Evolutionary conservation across 1,140 invertebrate species (phyloP).

Genomic region (Colletes gigas): DNA sequence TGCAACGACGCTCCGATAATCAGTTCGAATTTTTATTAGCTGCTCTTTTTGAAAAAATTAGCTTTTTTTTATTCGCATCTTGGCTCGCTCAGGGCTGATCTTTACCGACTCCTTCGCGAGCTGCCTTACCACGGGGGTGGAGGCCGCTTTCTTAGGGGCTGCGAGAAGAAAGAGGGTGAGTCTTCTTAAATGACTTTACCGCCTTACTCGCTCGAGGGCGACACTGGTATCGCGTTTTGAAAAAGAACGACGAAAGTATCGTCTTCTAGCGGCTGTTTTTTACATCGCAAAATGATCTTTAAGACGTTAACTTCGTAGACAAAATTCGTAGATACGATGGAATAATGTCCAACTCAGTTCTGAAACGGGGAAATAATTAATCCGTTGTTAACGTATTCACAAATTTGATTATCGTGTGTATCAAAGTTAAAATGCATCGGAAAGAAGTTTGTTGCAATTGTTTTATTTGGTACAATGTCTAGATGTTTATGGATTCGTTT

Average conservation of each 20-base stretch:
- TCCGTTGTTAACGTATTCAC: too few species aligned
- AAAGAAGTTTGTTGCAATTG: not conserved
- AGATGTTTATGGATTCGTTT: constrained; percentile 8
- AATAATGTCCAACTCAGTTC: too few species aligned
- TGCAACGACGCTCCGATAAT: not conserved
- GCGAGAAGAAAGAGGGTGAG: constrained; percentile 71
- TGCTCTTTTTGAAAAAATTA: not conserved
- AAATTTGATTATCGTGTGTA: too few species aligned
- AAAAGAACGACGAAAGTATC: constrained; percentile 48
- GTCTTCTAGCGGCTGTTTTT: not conserved
- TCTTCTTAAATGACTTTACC: constrained; percentile 79
- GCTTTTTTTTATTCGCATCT: constrained; percentile 16
- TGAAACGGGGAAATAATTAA: too few species aligned
- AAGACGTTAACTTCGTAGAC: too few species aligned
- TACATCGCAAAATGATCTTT: not conserved
- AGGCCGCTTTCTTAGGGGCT: constrained; percentile 74
- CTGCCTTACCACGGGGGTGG: constrained; percentile 77
- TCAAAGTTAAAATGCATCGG: not conserved
- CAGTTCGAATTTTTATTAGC: not conserved
- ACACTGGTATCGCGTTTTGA: constrained; percentile 70
- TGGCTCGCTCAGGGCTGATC: constrained; percentile 4
- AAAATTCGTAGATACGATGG: not conserved
- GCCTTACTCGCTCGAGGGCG: constrained; percentile 77
- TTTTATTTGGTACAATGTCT: not conserved
- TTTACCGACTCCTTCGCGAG: constrained; percentile 73